phyloP scores from a whole-genome alignment of 92 coral and sea anemone species.

The Epizoanthus scotinus region DNA sequence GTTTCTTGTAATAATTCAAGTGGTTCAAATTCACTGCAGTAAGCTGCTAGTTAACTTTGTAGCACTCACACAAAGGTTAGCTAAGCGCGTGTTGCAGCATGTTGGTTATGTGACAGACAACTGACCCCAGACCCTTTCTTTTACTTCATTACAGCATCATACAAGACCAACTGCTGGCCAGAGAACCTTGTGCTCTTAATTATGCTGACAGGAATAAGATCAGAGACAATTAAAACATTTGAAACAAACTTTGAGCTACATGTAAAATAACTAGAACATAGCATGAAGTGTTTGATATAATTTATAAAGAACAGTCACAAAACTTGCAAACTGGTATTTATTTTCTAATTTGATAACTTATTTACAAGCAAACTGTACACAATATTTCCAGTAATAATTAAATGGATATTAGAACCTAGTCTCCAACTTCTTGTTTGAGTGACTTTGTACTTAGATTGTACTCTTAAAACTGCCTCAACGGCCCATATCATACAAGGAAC shows the following conservation, averaged over 20 bases:
- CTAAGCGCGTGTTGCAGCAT: too few species aligned
- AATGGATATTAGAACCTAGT: background rate
- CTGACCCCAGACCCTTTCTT: background rate
- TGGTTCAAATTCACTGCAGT: too few species aligned
- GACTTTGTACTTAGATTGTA: background rate
- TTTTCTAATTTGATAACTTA: background rate
- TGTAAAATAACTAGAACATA: background rate
- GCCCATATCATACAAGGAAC: too few species aligned
- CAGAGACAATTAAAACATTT: background rate
- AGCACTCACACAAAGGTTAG: too few species aligned
- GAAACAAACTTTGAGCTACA: background rate
- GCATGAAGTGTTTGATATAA: background rate
- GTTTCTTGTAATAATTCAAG: too few species aligned
- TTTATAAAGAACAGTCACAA: too few species aligned
- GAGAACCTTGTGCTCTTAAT: slow-evolving; percentile 74
- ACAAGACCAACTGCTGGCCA: slow-evolving; percentile 65
- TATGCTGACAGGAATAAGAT: background rate
- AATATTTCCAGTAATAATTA: background rate
- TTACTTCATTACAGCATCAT: slow-evolving; percentile 57
- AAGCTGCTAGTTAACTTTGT: too few species aligned
- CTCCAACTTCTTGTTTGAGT: background rate
- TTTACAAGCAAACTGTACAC: slow-evolving; percentile 1
- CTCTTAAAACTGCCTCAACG: background rate
- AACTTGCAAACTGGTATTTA: background rate
- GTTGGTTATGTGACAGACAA: too few species aligned